Percentiles rank a stretch among this genome's conserved stretches.
phyloP scores from a whole-genome alignment of 2,797 vertebrate genomes.

The Gambusia yucatana region DNA sequence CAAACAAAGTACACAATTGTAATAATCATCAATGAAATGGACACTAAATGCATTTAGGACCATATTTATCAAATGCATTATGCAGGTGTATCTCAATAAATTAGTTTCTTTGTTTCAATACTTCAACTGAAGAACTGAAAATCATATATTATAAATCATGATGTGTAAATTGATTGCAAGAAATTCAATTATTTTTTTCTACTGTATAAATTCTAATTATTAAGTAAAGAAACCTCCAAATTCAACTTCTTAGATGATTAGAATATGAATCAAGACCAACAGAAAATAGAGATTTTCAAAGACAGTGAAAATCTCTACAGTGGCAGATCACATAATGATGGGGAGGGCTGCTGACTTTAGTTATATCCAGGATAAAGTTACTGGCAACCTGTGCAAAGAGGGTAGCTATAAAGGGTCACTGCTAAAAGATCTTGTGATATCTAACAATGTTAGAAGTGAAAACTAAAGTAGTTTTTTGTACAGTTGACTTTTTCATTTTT shows the following conservation, averaged over 20 bases:
- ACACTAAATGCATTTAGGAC: background rate
- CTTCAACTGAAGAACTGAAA: background rate
- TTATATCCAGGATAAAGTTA: background rate
- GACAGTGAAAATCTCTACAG: background rate
- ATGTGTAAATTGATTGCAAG: background rate
- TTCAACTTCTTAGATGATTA: background rate
- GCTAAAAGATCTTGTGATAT: background rate
- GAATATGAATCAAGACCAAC: background rate
- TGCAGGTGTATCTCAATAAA: background rate
- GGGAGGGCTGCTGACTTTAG: background rate
- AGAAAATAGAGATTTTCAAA: background rate
- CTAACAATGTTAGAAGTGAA: too few relatives aligned
- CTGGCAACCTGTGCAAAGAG: background rate
- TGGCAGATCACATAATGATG: background rate
- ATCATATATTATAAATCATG: background rate
- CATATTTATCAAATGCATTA: background rate
- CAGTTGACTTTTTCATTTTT: background rate
- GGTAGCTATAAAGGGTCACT: background rate
- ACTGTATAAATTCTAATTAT: background rate
- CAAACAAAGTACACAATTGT: background rate
- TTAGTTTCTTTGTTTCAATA: background rate
- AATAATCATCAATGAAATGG: background rate
- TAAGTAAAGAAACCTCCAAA: background rate
- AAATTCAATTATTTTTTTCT: background rate
- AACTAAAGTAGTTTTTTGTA: background rate